Evolutionary conservation across 2,797 vertebrate genomes (phyloP).

Genomic region (Holocentrus rufus): DNA sequence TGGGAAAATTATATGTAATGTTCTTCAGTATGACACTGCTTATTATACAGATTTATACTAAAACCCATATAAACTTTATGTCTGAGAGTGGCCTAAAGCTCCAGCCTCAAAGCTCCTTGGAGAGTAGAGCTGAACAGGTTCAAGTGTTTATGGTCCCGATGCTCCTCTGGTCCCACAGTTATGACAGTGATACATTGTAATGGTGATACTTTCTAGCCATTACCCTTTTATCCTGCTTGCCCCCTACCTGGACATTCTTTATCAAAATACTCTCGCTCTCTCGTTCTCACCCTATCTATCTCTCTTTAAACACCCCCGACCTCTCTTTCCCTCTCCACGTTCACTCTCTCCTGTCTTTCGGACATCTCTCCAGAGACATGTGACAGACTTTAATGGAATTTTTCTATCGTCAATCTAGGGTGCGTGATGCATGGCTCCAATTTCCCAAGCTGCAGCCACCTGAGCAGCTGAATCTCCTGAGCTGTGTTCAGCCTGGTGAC

Average conservation of each 20-base stretch:
- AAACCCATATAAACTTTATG: slow-evolving; percentile 26
- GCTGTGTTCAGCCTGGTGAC: slow-evolving; percentile 22
- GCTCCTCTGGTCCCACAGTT: slow-evolving; percentile 44
- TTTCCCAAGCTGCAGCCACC: slow-evolving; percentile 65
- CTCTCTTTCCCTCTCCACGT: slow-evolving; percentile 39
- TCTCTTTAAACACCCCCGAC: slow-evolving; percentile 56
- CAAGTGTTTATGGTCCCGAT: slow-evolving; percentile 43
- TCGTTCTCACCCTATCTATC: slow-evolving; percentile 18
- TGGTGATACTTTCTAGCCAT: slow-evolving; percentile 69
- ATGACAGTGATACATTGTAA: slow-evolving; percentile 73
- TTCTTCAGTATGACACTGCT: slow-evolving; percentile 1
- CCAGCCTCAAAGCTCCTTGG: slow-evolving; percentile 32
- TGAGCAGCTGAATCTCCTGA: slow-evolving; percentile 48
- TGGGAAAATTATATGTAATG: no score
- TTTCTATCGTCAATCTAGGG: slow-evolving; percentile 65
- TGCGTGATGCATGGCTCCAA: slow-evolving; percentile 73
- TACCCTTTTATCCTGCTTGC: slow-evolving; percentile 69
- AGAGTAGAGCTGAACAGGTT: slow-evolving; percentile 50
- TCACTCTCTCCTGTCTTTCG: slow-evolving; percentile 35
- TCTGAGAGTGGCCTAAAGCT: slow-evolving; percentile 29
- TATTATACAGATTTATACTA: slow-evolving; percentile 30
- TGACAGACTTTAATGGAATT: slow-evolving; percentile 73
- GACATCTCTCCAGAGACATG: slow-evolving; percentile 59
- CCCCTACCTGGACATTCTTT: slow-evolving; percentile 58
- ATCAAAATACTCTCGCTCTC: slow-evolving; percentile 66